A percentile compares a stretch with the other conserved stretches of the same genome.
Evolutionary conservation across 2,113 vertebrate genomes (phyloP).

Genomic region (Macrotis lagotis): DNA sequence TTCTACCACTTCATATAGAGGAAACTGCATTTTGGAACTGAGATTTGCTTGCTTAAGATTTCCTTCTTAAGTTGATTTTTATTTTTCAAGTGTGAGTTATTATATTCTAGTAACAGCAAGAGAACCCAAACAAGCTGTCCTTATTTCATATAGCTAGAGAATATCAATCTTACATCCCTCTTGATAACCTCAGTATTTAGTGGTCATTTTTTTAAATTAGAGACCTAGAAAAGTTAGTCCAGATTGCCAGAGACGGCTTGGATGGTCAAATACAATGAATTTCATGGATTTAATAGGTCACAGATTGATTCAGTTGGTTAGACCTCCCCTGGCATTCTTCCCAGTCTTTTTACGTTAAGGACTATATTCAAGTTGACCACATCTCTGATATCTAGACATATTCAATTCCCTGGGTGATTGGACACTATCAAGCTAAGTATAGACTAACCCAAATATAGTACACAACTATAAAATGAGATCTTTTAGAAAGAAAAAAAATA

Average conservation of each 20-base stretch:
- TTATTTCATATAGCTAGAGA: background rate
- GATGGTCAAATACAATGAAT: background rate
- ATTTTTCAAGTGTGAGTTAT: constrained; percentile 1
- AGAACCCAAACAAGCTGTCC: background rate
- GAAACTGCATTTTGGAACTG: background rate
- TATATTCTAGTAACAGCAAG: background rate
- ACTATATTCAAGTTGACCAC: background rate
- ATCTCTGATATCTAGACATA: background rate
- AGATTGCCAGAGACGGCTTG: constrained; percentile 2
- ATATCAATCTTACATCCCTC: background rate
- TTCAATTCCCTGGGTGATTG: background rate
- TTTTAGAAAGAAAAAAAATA: background rate
- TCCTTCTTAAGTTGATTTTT: background rate
- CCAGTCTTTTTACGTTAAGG: background rate
- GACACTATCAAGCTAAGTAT: background rate
- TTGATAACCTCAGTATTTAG: background rate
- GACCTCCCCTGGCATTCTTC: background rate
- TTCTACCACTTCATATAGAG: background rate
- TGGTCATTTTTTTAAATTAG: background rate
- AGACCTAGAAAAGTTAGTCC: background rate
- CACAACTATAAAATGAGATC: background rate
- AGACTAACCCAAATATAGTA: background rate
- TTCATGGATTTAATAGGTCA: background rate
- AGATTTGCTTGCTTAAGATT: background rate
- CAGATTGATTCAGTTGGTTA: background rate